A percentile compares a stretch with the other conserved stretches of the same genome.
Evolutionary conservation across 2,888 invertebrate species (phyloP).

Genomic region (Lottia scabra): DNA sequence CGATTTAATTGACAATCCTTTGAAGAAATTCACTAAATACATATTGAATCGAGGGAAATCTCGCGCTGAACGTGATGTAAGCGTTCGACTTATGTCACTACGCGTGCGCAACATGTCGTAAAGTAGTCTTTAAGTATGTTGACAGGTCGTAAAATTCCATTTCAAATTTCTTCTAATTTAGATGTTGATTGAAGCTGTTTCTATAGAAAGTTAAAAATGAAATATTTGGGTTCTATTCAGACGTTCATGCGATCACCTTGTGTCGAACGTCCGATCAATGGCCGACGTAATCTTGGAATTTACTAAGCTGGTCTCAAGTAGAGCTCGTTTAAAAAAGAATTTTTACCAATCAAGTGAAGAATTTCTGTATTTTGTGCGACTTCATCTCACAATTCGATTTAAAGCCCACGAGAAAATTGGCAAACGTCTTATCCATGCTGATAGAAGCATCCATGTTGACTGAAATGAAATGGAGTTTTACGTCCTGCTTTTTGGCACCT

Average conservation of each 20-base stretch:
- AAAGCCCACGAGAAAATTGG: too few relatives aligned
- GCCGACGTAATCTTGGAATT: neutral
- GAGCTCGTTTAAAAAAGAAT: neutral
- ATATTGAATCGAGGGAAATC: neutral
- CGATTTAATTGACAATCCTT: neutral
- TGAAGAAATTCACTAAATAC: neutral
- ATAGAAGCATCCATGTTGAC: too few relatives aligned
- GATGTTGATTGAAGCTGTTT: conserved; percentile 4
- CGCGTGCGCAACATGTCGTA: neutral
- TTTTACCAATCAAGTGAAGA: neutral
- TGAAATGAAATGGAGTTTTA: too few relatives aligned
- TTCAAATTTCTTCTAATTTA: neutral
- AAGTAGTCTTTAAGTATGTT: neutral
- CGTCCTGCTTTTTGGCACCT: too few relatives aligned
- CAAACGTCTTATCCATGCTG: too few relatives aligned
- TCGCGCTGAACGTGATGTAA: conserved; percentile 4
- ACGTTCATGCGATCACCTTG: neutral
- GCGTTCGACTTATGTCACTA: conserved; percentile 4
- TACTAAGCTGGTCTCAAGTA: neutral
- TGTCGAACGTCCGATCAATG: too few relatives aligned
- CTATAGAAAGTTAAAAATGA: neutral
- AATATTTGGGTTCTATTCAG: neutral
- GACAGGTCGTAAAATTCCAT: neutral
- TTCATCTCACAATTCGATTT: too few relatives aligned
- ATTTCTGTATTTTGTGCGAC: too few relatives aligned